Percentiles rank a stretch among this genome's conserved stretches.
phyloP scores from a whole-genome alignment of 2,888 invertebrate species.

The Apodemia hepburni region DNA sequence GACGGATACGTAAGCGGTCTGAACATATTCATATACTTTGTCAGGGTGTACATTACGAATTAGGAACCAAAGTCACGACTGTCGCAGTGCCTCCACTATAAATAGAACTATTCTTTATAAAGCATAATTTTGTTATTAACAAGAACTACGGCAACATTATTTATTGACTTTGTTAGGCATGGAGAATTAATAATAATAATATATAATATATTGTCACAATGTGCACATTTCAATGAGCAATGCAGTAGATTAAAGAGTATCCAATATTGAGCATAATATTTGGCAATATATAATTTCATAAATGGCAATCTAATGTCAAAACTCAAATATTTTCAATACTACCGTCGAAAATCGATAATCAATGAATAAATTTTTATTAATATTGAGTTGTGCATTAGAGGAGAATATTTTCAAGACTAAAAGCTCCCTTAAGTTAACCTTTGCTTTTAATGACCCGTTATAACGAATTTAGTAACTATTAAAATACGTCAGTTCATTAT shows the following conservation, averaged over 20 bases:
- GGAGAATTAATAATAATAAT: conserved; percentile 58
- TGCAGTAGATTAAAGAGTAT: conserved; percentile 42
- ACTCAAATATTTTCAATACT: not conserved
- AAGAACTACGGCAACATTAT: conserved; percentile 69
- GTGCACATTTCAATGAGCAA: conserved; percentile 57
- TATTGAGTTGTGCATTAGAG: not conserved
- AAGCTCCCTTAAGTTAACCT: not conserved
- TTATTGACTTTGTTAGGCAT: conserved; percentile 64
- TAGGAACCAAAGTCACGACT: conserved; percentile 57
- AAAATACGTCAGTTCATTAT: too few species aligned
- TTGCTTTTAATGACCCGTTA: not conserved
- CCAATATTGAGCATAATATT: conserved; percentile 61
- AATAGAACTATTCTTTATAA: conserved; percentile 70
- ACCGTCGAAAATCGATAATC: not conserved
- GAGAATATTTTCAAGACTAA: not conserved
- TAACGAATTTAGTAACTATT: not conserved
- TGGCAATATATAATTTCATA: conserved; percentile 44
- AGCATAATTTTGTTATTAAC: conserved; percentile 70
- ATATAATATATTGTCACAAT: conserved; percentile 57
- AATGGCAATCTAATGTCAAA: conserved; percentile 23
- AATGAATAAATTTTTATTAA: not conserved
- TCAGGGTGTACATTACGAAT: conserved; percentile 30
- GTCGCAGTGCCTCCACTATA: conserved; percentile 54
- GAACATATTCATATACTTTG: conserved; percentile 24
- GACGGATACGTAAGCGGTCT: conserved; percentile 39